These are phyloP conservation scores for Acrocephalus kingi DNA, from an alignment of 2,113 vertebrate genomes.

Conservation along the genomic window DNA sequence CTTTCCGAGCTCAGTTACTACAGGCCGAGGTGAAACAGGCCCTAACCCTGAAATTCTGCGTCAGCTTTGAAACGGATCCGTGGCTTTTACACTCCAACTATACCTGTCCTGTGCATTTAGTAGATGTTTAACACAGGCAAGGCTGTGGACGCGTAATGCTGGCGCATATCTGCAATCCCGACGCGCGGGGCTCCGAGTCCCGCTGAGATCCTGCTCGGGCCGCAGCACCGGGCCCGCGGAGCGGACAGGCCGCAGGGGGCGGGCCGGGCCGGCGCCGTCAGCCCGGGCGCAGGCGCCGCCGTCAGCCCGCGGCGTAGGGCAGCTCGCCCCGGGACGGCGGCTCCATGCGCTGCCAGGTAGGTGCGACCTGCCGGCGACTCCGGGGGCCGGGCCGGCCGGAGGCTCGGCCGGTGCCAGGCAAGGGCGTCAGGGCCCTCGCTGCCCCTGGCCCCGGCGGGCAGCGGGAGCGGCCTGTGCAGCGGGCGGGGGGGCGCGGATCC, in stretches of 20 bases:
- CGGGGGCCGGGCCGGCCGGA: accelerated
- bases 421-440: too few relatives aligned
- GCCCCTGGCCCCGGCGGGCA: neutral
- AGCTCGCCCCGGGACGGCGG: neutral
- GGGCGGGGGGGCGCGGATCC: too few relatives aligned
- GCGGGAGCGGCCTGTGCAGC: neutral
- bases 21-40: accelerated
- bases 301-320: neutral
- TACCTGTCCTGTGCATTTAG: accelerated
- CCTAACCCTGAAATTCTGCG: too few relatives aligned
- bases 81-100: accelerated
- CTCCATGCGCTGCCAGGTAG: constrained; percentile 55
- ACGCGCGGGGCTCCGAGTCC: accelerated
- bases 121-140: accelerated
- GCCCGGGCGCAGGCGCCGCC: neutral
- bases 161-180: neutral
- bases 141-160: accelerated
- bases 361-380: neutral
- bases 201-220: too few relatives aligned
- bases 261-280: neutral
- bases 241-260: neutral
- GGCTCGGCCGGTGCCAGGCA: too few relatives aligned
- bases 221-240: too few relatives aligned
- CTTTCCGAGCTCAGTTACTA: accelerated
- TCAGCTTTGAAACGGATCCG: accelerated